Base-by-base conservation (phyloP, 2,113 vertebrate species). In the Labeo rohita region DNA sequence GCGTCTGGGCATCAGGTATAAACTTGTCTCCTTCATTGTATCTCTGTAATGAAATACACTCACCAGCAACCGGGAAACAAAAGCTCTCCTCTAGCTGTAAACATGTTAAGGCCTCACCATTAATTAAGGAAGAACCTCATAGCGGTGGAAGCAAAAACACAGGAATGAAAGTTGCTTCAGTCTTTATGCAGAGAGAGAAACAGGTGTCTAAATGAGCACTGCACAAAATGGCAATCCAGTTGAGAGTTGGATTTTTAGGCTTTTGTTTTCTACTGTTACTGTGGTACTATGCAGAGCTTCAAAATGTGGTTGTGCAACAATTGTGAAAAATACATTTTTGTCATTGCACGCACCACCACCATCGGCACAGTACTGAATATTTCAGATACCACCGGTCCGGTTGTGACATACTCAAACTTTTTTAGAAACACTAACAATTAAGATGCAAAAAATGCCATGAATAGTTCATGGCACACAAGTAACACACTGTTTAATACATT, bases 1-100 rank as follows among this genome's bases (percentile, higher is more conserved):
- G 83, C 79, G 90, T 79, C 90, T 92, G 72, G 49, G 9, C 59
- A 84, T 93, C 94, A 93, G 89, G 94, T 91, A 88, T 56, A 8
- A 89, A 93, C 94, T 88, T 91, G 94, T 59, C 76, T 70, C 63
- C 52, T 50, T 83, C 66, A 73, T 88, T 13, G 75, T 50, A 34
- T 10, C 72, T 39, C 39, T 91, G 89, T 90, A 92, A 92, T 90
- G 88, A 93, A 90, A 90, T 90, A 89, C 88, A 92, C 87, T 83
- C 79, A 82, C 74, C 12, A 79, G 49, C 34, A 84, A 84, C 50
- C 52, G 10, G 28, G 13, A 85, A 86, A 88, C 83, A 89, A 89
- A 90, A 83, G 10, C 10, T 68, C 65, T 54, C n/a, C 75, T 36
- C 47, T 6, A n/a, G 76, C 78, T 21, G 21, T 47, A 36, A 76